phyloP scores from a whole-genome alignment of 2,888 invertebrate genomes.

The Ennomos fuscantarius region DNA sequence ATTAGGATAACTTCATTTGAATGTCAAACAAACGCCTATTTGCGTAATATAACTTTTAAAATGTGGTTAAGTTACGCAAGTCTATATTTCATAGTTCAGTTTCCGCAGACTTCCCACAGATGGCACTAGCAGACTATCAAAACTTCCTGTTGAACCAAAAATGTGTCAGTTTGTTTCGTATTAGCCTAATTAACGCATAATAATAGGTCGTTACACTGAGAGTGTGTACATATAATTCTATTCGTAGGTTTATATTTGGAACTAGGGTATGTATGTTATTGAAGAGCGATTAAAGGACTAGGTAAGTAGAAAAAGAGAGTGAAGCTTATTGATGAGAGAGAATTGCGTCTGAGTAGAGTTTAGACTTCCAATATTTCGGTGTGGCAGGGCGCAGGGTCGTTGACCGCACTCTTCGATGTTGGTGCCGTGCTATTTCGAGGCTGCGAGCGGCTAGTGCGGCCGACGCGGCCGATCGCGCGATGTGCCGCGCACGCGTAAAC shows the following conservation, averaged over 20 bases:
- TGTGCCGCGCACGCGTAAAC: conserved; percentile 77
- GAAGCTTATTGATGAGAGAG: conserved; percentile 57
- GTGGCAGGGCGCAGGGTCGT: conserved; percentile 77
- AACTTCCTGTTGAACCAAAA: conserved; percentile 22
- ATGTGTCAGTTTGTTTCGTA: conserved; percentile 14
- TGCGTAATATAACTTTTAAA: conserved; percentile 1
- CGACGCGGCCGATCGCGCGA: conserved; percentile 69
- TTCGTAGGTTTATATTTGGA: conserved; percentile 15
- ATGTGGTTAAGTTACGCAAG: no score
- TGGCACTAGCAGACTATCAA: conserved; percentile 17
- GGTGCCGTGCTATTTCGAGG: conserved; percentile 82
- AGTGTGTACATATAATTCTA: conserved; percentile 20
- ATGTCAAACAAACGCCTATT: conserved; percentile 5
- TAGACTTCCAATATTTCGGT: conserved; percentile 80
- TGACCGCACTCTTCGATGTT: conserved; percentile 77
- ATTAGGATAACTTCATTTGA: conserved; percentile 13
- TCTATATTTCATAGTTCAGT: background rate
- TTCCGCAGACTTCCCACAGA: conserved; percentile 15
- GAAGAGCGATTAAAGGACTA: conserved; percentile 2
- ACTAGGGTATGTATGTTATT: background rate
- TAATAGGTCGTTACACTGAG: conserved; percentile 24
- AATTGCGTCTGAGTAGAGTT: conserved; percentile 61
- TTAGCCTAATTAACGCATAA: conserved; percentile 23
- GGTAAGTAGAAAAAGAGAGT: conserved; percentile 36
- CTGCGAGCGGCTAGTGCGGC: conserved; percentile 67